phyloP scores from a whole-genome alignment of 2,888 invertebrate genomes.

The Dicyrtoma fusca region DNA sequence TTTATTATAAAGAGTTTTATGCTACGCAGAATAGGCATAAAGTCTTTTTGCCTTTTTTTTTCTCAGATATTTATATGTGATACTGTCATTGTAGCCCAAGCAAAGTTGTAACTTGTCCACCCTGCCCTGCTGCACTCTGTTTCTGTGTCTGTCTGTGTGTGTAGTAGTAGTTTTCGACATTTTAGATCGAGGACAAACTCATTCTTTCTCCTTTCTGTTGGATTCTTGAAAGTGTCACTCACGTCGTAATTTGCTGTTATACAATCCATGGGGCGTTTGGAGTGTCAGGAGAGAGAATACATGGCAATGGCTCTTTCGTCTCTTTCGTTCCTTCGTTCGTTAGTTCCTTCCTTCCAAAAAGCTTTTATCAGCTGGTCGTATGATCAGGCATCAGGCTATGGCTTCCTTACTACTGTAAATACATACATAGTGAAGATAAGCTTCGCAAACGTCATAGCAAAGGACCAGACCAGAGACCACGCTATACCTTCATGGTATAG shows the following conservation, averaged over 20 bases:
- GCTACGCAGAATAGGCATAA: too few species aligned
- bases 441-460: too few species aligned
- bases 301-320: slow-evolving; percentile 18
- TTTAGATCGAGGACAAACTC: too few species aligned
- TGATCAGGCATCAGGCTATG: too few species aligned
- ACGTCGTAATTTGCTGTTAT: slow-evolving; percentile 48
- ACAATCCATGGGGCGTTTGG: slow-evolving; percentile 37
- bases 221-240: slow-evolving; percentile 43
- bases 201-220: slow-evolving; percentile 1
- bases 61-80: not conserved
- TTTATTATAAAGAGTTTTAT: not conserved
- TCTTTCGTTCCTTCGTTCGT: too few species aligned
- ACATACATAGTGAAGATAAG: too few species aligned
- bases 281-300: slow-evolving; percentile 17
- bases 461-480: too few species aligned
- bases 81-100: not conserved
- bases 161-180: too few species aligned
- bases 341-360: not conserved
- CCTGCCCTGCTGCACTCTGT: not conserved
- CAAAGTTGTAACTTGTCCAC: slow-evolving; percentile 3
- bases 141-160: not conserved
- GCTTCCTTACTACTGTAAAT: too few species aligned
- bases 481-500: too few species aligned
- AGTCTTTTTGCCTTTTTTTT: not conserved
- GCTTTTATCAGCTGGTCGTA: slow-evolving; percentile 17